Conservation (phyloP, 2,113 vertebrate species). For the Scomber colias region DNA sequence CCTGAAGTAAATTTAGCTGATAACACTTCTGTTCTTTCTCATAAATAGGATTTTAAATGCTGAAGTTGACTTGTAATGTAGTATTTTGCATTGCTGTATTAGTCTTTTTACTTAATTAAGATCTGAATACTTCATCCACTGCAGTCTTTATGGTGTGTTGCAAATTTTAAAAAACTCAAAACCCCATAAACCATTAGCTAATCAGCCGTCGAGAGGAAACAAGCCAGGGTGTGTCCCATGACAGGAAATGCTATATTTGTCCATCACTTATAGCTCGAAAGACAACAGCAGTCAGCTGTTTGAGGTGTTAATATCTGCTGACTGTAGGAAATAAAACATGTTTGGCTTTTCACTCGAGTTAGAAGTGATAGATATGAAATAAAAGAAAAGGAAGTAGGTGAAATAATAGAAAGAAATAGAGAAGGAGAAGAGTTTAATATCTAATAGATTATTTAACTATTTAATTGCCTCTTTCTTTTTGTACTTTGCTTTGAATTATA, state of each 20-base stretch:
- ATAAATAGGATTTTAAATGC: too few relatives aligned
- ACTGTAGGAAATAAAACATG: not conserved
- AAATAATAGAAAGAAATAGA: too few relatives aligned
- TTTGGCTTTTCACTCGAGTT: not conserved
- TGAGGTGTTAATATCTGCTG: conserved; percentile 9
- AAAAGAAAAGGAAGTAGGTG: not conserved
- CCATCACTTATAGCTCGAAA: conserved; percentile 6
- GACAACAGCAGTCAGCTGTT: conserved; percentile 14
- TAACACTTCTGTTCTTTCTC: too few relatives aligned
- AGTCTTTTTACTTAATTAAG: too few relatives aligned
- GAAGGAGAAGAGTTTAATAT: not conserved
- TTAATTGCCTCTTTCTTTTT: too few relatives aligned
- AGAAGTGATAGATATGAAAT: too few relatives aligned
- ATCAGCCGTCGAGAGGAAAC: not conserved
- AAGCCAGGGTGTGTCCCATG: conserved; percentile 32
- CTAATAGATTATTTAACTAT: too few relatives aligned
- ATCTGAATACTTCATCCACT: too few relatives aligned
- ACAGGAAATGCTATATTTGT: conserved; percentile 40
- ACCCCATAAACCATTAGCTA: not conserved
- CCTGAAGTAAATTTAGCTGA: too few relatives aligned
- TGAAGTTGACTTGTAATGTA: too few relatives aligned
- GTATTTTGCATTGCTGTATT: too few relatives aligned
- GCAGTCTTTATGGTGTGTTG: not conserved
- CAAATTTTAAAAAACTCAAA: not conserved
- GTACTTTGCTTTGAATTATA: too few relatives aligned